Base-by-base conservation (phyloP, 2,113 vertebrate genomes). In the Campylorhamphus procurvoides region DNA sequence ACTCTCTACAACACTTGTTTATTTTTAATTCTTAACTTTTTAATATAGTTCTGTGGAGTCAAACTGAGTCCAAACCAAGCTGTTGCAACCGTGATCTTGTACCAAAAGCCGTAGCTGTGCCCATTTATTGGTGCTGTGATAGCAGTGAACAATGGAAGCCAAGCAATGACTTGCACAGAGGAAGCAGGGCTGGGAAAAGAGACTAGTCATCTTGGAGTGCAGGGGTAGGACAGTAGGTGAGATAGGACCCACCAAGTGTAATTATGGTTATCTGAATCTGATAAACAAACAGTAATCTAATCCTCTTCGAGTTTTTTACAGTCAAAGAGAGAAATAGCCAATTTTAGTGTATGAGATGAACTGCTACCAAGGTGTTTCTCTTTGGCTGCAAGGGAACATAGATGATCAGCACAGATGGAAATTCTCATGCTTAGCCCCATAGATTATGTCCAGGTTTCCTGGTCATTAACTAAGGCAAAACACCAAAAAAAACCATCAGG, bases 401-500 rank as follows among this genome's bases (percentile, higher is more conserved):
- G 14, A 22, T 10, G 9, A 46, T 18, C 29, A 49, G 3, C 2
- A 60, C 7, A 35, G 10, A 27, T 46, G 25, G 46, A 79, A 69
- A 55, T 18, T 6, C 22, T 33, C 6, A 6, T 10, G 9, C 74
- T 47, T 50, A 68, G 11, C 9, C 7, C 25, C 33, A 22, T n/a
- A 12, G 55, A 25, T 47, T 16, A 42, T 16, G 3, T 8, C 10
- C 6, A 35, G 14, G 59, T 39, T 35, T 1, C 12, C 18, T 73
- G 6, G 3, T 64, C 23, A 29, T 50, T 31, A 56, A 6, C 5
- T 56, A 89, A 84, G 4, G 14, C 56, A 24, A 50, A 78, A 87
- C 49, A 50, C 42, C 37, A 24, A 50, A 79, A 87, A 56, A 50
- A 47, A 0, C 1, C n/a, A 37, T 0, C 0, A 60, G 6, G 8